Percentiles rank a stretch among this genome's conserved stretches.
Evolutionary conservation across 92 coral and sea anemone species (phyloP).

Genomic region (Siderastrea siderea): DNA sequence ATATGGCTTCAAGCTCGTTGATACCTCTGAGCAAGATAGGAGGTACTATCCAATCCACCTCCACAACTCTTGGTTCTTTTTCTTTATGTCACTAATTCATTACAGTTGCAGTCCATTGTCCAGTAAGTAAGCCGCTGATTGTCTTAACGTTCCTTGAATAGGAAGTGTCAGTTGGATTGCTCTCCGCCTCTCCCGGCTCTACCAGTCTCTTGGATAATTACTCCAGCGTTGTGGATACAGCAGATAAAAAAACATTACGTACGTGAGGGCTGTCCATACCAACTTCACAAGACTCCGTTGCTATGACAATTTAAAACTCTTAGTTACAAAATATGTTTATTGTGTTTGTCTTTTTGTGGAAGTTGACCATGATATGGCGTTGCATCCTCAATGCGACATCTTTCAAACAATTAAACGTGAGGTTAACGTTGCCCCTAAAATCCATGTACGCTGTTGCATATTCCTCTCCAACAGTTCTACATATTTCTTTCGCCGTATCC

Average conservation of each 20-base stretch:
- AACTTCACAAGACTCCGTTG: slow-evolving; percentile 73
- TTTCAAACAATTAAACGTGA: slow-evolving; percentile 31
- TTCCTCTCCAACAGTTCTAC: background rate
- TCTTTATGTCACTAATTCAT: slow-evolving; percentile 32
- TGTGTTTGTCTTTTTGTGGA: slow-evolving; percentile 17
- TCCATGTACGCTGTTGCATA: slow-evolving; percentile 55
- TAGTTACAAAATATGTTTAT: slow-evolving; percentile 42
- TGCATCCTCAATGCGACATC: slow-evolving; percentile 18
- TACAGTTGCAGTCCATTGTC: slow-evolving; percentile 37
- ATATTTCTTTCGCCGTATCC: slow-evolving; percentile 3
- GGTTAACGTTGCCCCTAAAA: slow-evolving; percentile 47
- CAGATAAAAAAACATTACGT: slow-evolving; percentile 51
- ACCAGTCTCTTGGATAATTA: slow-evolving; percentile 70
- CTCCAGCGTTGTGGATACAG: slow-evolving; percentile 71
- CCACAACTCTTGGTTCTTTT: slow-evolving; percentile 51
- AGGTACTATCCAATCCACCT: no score
- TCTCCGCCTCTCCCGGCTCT: slow-evolving; percentile 70
- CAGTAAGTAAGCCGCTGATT: slow-evolving; percentile 63
- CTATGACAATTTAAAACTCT: slow-evolving; percentile 61
- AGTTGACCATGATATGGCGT: slow-evolving; percentile 62
- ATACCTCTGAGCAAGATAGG: no score
- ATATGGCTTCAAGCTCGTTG: no score
- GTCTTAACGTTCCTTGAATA: slow-evolving; percentile 62
- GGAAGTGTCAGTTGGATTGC: slow-evolving; percentile 50
- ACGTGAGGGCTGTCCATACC: slow-evolving; percentile 81